A percentile compares a stretch with the other conserved stretches of the same genome.
Evolutionary conservation across 1,140 invertebrate genomes (phyloP).

Genomic region (Aphaenogaster ashmeadi): DNA sequence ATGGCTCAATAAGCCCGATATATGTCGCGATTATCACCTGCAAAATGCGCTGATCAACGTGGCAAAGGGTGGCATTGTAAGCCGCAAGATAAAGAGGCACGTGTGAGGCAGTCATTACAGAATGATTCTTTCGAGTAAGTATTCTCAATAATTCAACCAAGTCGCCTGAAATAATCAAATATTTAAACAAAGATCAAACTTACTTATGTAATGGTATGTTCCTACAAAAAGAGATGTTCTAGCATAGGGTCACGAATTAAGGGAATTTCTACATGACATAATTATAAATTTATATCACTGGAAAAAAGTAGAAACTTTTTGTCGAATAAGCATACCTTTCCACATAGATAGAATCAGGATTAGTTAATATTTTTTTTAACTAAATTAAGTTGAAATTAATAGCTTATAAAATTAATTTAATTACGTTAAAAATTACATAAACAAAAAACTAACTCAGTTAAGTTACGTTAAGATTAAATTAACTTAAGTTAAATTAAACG

Average conservation of each 20-base stretch:
- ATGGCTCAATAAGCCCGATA: neutral
- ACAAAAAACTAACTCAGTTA: too few species aligned
- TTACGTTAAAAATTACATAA: too few species aligned
- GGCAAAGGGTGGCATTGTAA: constrained; percentile 90
- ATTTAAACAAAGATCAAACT: constrained; percentile 27
- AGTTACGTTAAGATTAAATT: too few species aligned
- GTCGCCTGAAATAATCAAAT: constrained; percentile 81
- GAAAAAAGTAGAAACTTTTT: constrained; percentile 25
- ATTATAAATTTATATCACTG: constrained; percentile 39
- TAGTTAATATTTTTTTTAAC: too few species aligned
- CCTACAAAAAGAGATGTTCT: neutral
- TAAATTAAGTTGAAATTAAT: too few species aligned
- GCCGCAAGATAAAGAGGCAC: constrained; percentile 91
- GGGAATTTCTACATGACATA: neutral
- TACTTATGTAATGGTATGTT: neutral
- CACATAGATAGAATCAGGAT: too few species aligned
- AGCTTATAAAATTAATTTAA: too few species aligned
- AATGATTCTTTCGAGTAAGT: constrained; percentile 88
- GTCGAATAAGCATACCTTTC: constrained; percentile 7
- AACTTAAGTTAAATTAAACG: too few species aligned
- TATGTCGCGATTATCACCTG: constrained; percentile 77
- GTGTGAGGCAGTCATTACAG: constrained; percentile 89
- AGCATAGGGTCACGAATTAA: neutral
- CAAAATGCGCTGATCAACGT: constrained; percentile 90
- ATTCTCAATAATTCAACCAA: constrained; percentile 89